Base-by-base conservation (phyloP, 2,113 vertebrate genomes). In the Phrynocephalus versicolor region DNA sequence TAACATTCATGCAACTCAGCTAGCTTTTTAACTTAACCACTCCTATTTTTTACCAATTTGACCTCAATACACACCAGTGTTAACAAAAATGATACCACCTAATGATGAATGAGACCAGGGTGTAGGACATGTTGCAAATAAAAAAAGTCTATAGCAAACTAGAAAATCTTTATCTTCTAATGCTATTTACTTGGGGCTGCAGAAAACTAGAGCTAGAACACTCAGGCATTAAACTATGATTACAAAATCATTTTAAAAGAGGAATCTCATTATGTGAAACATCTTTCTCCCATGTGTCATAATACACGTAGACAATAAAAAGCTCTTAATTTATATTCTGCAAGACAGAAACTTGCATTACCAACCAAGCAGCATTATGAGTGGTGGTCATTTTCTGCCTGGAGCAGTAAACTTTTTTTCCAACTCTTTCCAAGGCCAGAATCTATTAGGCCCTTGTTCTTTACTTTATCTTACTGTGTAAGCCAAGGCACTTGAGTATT, bases 11-110 rank as follows among this genome's bases (percentile, higher is more conserved):
- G 21, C 23, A 80, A 30, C 39, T 81, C 69, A 65, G 39, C 67
- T 80, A 80, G 77, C 64, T 69, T 84, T n/a, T 77, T 30, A 77
- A 77, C 73, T 77, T 30, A 77, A 77, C 73, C 74, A 77, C 64
- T 69, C 73, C 45, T 84, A 62, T 57, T 86, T 81, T 86, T 55
- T 57, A 86, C 60, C 70, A 72, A 37, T 86, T 64, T 86, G 84
- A 72, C 78, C 78, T 86, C 69, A 86, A 86, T 58, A 57, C 23
- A 71, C 13, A 0, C 80, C 4, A 25, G 64, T 65, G 27, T 81
- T 73, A 71, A 86, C 57, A 86, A 74, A 86, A 81, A 86, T 16
- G 6, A 80, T n/a, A 74, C 77, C 65, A 23, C 39, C 79, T 62
- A 72, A 57, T 37, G 72, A 80, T 69, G 73, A 55, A 83, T 70